Conservation (phyloP, 1,140 invertebrate genomes). For the Lordiphosa mommai region DNA sequence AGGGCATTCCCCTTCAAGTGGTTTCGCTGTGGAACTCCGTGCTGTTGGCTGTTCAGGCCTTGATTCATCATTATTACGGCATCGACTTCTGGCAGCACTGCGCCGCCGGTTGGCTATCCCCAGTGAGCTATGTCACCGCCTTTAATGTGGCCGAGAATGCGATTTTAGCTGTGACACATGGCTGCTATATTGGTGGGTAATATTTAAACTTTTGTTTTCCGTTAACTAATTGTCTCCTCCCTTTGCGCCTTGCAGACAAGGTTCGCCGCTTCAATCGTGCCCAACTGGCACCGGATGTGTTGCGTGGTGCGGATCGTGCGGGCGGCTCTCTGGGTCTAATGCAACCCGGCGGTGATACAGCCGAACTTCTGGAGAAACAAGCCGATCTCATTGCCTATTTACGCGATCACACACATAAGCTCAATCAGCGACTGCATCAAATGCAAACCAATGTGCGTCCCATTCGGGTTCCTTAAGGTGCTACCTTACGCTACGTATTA, state of each 20-base stretch:
- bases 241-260: constrained; percentile 81
- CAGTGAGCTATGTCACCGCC: constrained; percentile 82
- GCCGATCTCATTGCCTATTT: constrained; percentile 81
- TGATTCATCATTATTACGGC: constrained; percentile 84
- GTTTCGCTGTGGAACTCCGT: constrained; percentile 84
- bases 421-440: constrained; percentile 80
- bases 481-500: background rate
- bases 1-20: constrained; percentile 83
- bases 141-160: constrained; percentile 82
- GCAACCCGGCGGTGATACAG: constrained; percentile 81
- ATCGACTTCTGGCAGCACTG: constrained; percentile 83
- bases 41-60: constrained; percentile 82
- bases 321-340: constrained; percentile 82
- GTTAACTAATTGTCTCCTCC: constrained; percentile 12
- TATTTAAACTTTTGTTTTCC: background rate
- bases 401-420: constrained; percentile 80
- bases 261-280: constrained; percentile 83
- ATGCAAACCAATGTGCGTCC: constrained; percentile 69
- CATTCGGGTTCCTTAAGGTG: constrained; percentile 47
- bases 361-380: constrained; percentile 85
- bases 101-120: constrained; percentile 81
- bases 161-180: constrained; percentile 81
- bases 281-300: constrained; percentile 82
- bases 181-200: constrained; percentile 83
- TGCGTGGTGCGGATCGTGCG: constrained; percentile 80